Percentiles rank a stretch among this genome's conserved stretches.
Conservation (phyloP, 2,888 invertebrate genomes). For the Drosophila maculinotata region DNA sequence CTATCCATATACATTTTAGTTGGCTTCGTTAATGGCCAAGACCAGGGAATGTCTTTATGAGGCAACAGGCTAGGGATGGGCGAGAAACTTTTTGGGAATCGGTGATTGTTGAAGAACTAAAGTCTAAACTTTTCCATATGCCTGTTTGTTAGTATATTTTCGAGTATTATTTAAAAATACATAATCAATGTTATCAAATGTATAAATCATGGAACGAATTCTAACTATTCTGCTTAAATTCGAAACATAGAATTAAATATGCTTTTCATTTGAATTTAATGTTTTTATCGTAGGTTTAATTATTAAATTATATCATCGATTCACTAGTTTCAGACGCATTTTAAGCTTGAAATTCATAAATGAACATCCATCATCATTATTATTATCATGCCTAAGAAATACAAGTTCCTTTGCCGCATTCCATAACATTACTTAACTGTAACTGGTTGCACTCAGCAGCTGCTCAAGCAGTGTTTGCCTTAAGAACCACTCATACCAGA, state of each 20-base stretch:
- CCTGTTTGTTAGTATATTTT: too few species aligned
- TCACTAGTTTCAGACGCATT: too few species aligned
- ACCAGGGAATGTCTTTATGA: constrained; percentile 36
- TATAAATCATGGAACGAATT: too few species aligned
- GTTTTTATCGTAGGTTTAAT: too few species aligned
- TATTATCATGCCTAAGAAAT: neutral
- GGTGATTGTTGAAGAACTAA: neutral
- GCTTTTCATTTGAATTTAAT: neutral
- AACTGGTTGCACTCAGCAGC: constrained; percentile 8
- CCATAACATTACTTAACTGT: neutral
- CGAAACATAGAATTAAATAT: too few species aligned
- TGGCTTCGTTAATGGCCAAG: constrained; percentile 56
- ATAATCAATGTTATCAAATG: too few species aligned
- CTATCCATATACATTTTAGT: constrained; percentile 71
- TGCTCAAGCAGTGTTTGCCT: neutral
- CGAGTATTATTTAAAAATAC: too few species aligned
- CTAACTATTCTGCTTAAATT: too few species aligned
- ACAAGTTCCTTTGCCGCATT: neutral
- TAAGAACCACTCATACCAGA: neutral
- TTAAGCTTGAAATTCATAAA: too few species aligned
- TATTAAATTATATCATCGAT: neutral
- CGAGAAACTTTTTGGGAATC: neutral
- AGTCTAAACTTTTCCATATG: too few species aligned
- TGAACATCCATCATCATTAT: too few species aligned
- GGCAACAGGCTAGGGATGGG: constrained; percentile 24